These are phyloP conservation scores for Thalassoma bifasciatum DNA, from an alignment of 2,113 vertebrate species.

Conservation along the genomic window DNA sequence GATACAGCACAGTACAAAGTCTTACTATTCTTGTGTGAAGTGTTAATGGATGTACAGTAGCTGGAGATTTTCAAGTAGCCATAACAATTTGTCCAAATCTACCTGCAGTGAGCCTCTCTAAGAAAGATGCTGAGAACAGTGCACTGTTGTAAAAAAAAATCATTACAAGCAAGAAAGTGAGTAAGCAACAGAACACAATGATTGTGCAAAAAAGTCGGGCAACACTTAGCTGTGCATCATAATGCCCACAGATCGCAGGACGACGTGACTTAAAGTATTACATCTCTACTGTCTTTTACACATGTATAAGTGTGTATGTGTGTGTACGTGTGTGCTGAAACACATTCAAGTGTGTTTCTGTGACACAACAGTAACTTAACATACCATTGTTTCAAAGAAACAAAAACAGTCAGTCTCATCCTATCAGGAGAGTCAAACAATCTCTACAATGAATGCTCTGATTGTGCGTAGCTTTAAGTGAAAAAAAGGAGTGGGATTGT, in stretches of 20 bases:
- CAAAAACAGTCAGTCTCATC: slow-evolving; percentile 55
- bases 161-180: slow-evolving; percentile 19
- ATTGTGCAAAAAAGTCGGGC: slow-evolving; percentile 64
- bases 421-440: slow-evolving; percentile 43
- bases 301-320: background rate
- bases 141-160: slow-evolving; percentile 26
- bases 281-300: slow-evolving; percentile 18
- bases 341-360: slow-evolving; percentile 44
- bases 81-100: slow-evolving; percentile 51
- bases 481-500: slow-evolving; percentile 60
- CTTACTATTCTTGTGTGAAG: slow-evolving; percentile 50
- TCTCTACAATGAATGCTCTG: slow-evolving; percentile 65
- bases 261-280: slow-evolving; percentile 32
- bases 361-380: slow-evolving; percentile 41
- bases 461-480: slow-evolving; percentile 83
- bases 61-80: slow-evolving; percentile 72
- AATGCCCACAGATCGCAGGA: slow-evolving; percentile 55
- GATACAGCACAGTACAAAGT: slow-evolving; percentile 57
- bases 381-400: slow-evolving; percentile 3
- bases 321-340: slow-evolving; percentile 25
- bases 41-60: slow-evolving; percentile 62
- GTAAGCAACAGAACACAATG: slow-evolving; percentile 46
- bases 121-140: slow-evolving; percentile 47
- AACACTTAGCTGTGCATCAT: slow-evolving; percentile 43
- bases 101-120: slow-evolving; percentile 45